phyloP scores from a whole-genome alignment of 2,113 vertebrate species.

The Catharus fuscescens region DNA sequence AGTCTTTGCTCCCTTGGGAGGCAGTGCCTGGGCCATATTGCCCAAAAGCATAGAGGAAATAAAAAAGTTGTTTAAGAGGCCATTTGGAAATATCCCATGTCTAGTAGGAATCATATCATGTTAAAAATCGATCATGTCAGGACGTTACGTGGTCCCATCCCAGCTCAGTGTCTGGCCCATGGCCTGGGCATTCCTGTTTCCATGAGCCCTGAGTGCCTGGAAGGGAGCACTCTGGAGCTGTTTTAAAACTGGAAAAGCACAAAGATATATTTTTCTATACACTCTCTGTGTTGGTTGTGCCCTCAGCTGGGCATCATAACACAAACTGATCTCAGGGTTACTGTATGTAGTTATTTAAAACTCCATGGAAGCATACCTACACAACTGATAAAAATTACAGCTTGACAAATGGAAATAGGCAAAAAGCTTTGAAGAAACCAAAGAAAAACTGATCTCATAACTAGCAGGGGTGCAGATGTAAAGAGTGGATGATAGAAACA shows the following conservation, averaged over 20 bases:
- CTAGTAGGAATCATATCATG: background rate
- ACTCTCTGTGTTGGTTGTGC: background rate
- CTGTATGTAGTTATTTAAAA: background rate
- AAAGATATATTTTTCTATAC: background rate
- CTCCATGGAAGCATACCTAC: background rate
- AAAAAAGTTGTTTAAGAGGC: background rate
- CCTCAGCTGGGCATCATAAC: background rate
- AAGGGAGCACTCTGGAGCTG: background rate
- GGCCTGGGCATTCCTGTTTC: background rate
- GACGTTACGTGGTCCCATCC: background rate
- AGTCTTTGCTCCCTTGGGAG: background rate
- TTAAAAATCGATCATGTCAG: background rate
- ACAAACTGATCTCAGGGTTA: rapidly evolving
- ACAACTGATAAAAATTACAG: background rate
- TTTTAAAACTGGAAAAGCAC: background rate
- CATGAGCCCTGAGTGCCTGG: background rate
- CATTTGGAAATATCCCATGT: background rate
- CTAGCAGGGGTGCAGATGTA: background rate
- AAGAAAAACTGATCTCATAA: background rate
- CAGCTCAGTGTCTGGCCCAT: background rate
- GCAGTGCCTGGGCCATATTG: background rate
- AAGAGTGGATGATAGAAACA: background rate
- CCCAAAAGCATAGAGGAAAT: background rate
- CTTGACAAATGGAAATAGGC: background rate
- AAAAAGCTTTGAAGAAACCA: background rate